Conservation (phyloP, 2,888 invertebrate species). For the Seladonia tumulorum region DNA sequence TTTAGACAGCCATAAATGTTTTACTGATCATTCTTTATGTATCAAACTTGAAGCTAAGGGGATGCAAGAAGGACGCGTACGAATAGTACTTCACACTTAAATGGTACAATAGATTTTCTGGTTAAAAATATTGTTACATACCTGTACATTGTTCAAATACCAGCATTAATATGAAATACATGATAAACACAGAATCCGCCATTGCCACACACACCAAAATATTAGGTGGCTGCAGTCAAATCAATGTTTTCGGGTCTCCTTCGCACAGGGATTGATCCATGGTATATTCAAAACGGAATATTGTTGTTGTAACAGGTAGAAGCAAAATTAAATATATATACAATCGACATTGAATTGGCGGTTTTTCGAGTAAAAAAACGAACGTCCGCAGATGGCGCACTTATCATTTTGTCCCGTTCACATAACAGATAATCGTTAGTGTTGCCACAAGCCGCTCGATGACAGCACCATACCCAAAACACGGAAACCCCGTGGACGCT, state of each 20-base stretch:
- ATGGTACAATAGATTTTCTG: not conserved
- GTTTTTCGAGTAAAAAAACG: conserved; percentile 43
- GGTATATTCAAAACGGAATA: conserved; percentile 13
- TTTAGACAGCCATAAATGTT: conserved; percentile 23
- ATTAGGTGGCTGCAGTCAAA: conserved; percentile 72
- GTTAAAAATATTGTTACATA: conserved; percentile 50
- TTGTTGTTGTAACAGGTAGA: conserved; percentile 12
- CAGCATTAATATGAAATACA: conserved; percentile 80
- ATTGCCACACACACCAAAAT: conserved; percentile 81
- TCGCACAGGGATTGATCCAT: not conserved
- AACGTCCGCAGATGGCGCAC: conserved; percentile 48
- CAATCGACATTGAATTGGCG: conserved; percentile 53
- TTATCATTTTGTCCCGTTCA: conserved; percentile 28
- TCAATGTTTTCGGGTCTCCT: conserved; percentile 20
- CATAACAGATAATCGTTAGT: not conserved
- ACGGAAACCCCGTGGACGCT: too few species aligned
- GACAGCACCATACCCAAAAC: not conserved
- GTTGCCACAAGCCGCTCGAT: not conserved
- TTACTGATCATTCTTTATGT: not conserved
- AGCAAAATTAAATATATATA: conserved; percentile 31
- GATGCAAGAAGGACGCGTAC: not conserved
- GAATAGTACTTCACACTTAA: not conserved
- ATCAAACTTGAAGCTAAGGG: not conserved
- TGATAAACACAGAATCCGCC: conserved; percentile 82
- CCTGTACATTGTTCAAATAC: conserved; percentile 80